phyloP scores from a whole-genome alignment of 2,113 vertebrate genomes.

The Rhizomys pruinosus region DNA sequence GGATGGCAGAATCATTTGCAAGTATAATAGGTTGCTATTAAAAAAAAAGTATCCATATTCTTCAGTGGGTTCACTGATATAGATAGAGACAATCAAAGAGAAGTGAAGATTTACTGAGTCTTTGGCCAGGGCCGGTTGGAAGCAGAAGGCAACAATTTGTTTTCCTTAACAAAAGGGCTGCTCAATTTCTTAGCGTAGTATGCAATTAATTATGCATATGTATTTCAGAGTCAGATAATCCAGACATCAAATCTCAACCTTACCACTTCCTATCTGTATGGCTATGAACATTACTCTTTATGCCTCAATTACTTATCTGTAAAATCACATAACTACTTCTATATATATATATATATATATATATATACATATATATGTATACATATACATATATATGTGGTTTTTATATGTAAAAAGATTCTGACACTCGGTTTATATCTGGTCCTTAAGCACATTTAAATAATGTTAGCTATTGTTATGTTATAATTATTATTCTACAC shows the following conservation, averaged over 20 bases:
- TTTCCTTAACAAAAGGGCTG: constrained; percentile 26
- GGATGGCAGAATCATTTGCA: constrained; percentile 76
- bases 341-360: no score
- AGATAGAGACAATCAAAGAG: background rate
- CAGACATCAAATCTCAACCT: constrained; percentile 2
- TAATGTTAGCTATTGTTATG: constrained; percentile 34
- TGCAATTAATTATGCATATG: background rate
- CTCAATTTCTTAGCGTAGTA: background rate
- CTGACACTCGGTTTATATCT: background rate
- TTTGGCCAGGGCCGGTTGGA: background rate
- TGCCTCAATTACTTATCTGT: constrained; percentile 34
- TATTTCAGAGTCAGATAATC: constrained; percentile 12
- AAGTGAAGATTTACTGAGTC: background rate
- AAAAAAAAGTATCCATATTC: constrained; percentile 26
- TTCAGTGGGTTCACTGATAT: background rate
- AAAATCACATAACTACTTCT: constrained; percentile 31
- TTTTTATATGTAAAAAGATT: constrained; percentile 35
- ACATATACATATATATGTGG: background rate
- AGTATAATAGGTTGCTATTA: constrained; percentile 78
- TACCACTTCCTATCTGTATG: constrained; percentile 1
- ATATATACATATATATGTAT: background rate
- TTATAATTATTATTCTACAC: constrained; percentile 40
- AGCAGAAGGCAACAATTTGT: constrained; percentile 33
- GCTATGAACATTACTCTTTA: background rate
- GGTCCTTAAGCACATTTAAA: constrained; percentile 44